phyloP scores from a whole-genome alignment of 1,140 invertebrate genomes.

The Eumaeus atala region DNA sequence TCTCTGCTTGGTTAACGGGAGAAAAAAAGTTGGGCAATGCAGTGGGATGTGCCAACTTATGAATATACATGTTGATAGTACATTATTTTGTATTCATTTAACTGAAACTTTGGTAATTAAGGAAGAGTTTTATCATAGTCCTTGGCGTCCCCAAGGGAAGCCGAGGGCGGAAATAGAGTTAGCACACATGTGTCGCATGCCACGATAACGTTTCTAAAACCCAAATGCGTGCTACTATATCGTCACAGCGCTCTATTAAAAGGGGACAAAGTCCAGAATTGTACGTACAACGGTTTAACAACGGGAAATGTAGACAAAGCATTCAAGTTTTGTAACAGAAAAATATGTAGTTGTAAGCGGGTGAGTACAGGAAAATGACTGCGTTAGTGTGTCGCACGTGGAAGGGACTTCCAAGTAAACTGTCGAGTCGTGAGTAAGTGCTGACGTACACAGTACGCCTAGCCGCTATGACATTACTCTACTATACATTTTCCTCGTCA shows the following conservation, averaged over 20 bases:
- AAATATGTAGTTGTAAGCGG: slow-evolving; percentile 41
- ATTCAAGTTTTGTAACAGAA: slow-evolving; percentile 35
- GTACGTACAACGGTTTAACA: not conserved
- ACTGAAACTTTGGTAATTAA: slow-evolving; percentile 49
- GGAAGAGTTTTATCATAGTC: slow-evolving; percentile 53
- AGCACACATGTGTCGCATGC: slow-evolving; percentile 51
- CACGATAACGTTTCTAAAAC: slow-evolving; percentile 42
- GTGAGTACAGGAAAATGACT: slow-evolving; percentile 47
- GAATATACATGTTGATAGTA: too few relatives aligned
- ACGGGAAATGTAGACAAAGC: not conserved
- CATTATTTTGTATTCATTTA: slow-evolving; percentile 26
- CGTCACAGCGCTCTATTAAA: slow-evolving; percentile 7
- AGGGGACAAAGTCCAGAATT: not conserved
- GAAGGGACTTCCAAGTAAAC: slow-evolving; percentile 44
- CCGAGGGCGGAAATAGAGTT: slow-evolving; percentile 55
- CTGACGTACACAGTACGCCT: slow-evolving; percentile 31
- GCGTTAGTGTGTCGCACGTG: slow-evolving; percentile 43
- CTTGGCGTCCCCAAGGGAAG: slow-evolving; percentile 48
- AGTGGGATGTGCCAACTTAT: not conserved
- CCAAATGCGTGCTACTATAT: not conserved
- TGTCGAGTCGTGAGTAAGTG: slow-evolving; percentile 21
- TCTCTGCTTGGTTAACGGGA: too few relatives aligned
- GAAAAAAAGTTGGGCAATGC: not conserved
- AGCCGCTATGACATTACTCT: too few relatives aligned
- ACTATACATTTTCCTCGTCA: too few relatives aligned